Evolutionary conservation across 2,113 vertebrate species (phyloP).

Genomic region (Prochilodus magdalenae): DNA sequence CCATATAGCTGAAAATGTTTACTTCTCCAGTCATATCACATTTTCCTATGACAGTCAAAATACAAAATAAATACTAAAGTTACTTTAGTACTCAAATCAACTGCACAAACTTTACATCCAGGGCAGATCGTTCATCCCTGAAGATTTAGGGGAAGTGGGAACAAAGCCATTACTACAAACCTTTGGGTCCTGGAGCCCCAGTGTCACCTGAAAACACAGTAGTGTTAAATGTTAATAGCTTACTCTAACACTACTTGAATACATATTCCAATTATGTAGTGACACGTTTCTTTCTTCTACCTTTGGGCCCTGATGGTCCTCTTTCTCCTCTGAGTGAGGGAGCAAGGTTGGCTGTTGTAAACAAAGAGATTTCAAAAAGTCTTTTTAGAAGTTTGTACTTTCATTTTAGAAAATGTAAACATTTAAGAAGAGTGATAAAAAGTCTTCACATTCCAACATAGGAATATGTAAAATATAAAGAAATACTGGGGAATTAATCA

Average conservation of each 20-base stretch:
- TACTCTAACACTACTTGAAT: background rate
- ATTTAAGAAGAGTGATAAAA: too few relatives aligned
- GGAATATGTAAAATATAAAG: too few relatives aligned
- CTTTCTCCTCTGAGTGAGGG: constrained; percentile 79
- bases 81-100: background rate
- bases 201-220: constrained; percentile 62
- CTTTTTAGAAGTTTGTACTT: too few relatives aligned
- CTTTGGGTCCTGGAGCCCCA: constrained; percentile 65
- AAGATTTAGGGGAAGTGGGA: background rate
- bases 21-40: too few relatives aligned
- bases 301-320: constrained; percentile 86
- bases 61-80: too few relatives aligned
- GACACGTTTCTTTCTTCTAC: constrained; percentile 66
- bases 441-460: too few relatives aligned
- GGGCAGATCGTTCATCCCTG: constrained; percentile 16
- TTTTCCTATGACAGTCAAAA: too few relatives aligned
- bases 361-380: background rate
- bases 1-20: too few relatives aligned
- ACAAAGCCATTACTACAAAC: constrained; percentile 42
- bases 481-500: too few relatives aligned
- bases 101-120: background rate
- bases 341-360: constrained; percentile 60
- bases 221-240: background rate
- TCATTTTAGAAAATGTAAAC: too few relatives aligned
- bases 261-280: background rate